Evolutionary conservation across 2,888 invertebrate genomes (phyloP).

Genomic region (Tigriopus californicus): DNA sequence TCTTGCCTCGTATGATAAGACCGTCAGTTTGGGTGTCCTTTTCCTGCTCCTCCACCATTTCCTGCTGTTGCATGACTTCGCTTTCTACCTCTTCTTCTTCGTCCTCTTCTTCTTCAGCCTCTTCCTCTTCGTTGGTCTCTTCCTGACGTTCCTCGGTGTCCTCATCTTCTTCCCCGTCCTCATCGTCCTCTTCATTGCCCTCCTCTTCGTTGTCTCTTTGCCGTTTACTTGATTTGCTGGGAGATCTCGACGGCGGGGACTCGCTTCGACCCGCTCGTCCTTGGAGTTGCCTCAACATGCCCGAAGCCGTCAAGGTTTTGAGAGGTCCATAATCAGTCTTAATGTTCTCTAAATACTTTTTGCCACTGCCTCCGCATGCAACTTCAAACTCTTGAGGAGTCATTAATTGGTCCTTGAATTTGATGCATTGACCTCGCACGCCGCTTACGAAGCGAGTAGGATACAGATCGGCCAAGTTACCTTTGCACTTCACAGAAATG

Average conservation of each 20-base stretch:
- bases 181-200: constrained; percentile 7
- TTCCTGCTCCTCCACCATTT: not conserved
- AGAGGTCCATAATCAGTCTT: constrained; percentile 15
- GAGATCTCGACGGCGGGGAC: not conserved
- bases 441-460: constrained; percentile 8
- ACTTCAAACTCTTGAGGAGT: constrained; percentile 12
- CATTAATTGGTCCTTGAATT: constrained; percentile 12
- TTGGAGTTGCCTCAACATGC: constrained; percentile 7
- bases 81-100: not conserved
- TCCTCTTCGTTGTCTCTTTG: not conserved
- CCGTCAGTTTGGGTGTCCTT: not conserved
- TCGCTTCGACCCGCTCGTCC: too few relatives aligned
- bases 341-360: constrained; percentile 12
- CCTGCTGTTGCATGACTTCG: not conserved
- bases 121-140: constrained; percentile 9
- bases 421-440: constrained; percentile 5
- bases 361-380: not conserved
- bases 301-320: constrained; percentile 11
- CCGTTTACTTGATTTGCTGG: not conserved
- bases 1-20: not conserved
- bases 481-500: not conserved
- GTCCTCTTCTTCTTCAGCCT: constrained; percentile 12
- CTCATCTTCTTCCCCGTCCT: constrained; percentile 9
- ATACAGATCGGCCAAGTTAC: constrained; percentile 9
- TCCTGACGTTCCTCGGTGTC: constrained; percentile 6